phyloP scores from a whole-genome alignment of 53 echinoderm and acorn worm species.

The Zoroaster sp. region DNA sequence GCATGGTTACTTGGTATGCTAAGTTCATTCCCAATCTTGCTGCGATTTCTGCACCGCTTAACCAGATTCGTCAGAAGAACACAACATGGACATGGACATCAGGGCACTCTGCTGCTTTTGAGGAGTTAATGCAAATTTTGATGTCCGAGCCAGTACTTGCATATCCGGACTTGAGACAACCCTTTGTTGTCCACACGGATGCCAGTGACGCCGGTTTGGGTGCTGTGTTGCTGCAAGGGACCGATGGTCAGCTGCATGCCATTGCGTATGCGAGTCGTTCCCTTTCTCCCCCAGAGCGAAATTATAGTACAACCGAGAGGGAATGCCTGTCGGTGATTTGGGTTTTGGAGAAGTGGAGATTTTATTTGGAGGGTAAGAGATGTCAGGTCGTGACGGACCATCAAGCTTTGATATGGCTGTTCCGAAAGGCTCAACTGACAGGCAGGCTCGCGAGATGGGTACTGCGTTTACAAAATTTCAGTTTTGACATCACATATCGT shows the following conservation, averaged over 20 bases:
- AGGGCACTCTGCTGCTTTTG: not conserved
- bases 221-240: slow-evolving; percentile 14
- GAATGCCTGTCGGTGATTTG: slow-evolving; percentile 38
- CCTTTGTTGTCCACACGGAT: slow-evolving; percentile 42
- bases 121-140: not conserved
- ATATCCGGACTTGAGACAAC: slow-evolving; percentile 27
- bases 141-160: not conserved
- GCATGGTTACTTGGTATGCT: slow-evolving; percentile 55
- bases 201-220: slow-evolving; percentile 11
- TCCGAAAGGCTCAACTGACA: slow-evolving; percentile 19
- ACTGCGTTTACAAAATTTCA: slow-evolving; percentile 32
- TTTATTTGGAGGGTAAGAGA: slow-evolving; percentile 19
- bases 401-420: slow-evolving; percentile 53
- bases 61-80: slow-evolving; percentile 7
- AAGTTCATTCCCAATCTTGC: slow-evolving; percentile 32
- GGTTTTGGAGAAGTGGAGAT: slow-evolving; percentile 30
- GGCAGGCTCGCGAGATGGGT: slow-evolving; percentile 46
- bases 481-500: slow-evolving; percentile 30
- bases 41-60: slow-evolving; percentile 8
- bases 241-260: not conserved
- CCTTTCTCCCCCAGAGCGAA: slow-evolving; percentile 36
- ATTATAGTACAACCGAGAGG: slow-evolving; percentile 53
- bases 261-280: slow-evolving; percentile 59
- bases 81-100: slow-evolving; percentile 14
- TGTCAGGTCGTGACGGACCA: slow-evolving; percentile 31